A percentile compares a stretch with the other conserved stretches of the same genome.
phyloP scores from a whole-genome alignment of 2,888 invertebrate genomes.

The Willowsia nigromaculata region DNA sequence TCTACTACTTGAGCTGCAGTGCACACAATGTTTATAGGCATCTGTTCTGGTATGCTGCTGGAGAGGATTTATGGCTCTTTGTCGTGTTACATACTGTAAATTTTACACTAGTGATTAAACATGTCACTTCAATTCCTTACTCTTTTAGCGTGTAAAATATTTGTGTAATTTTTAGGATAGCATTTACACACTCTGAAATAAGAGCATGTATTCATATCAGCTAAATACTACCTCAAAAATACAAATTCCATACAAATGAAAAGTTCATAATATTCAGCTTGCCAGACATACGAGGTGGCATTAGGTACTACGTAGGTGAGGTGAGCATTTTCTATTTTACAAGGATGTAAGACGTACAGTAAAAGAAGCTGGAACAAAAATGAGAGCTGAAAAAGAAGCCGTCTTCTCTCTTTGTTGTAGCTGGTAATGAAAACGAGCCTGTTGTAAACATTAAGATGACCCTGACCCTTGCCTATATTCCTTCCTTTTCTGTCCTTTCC shows the following conservation, averaged over 20 bases:
- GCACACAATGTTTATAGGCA: neutral
- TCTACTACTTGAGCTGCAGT: neutral
- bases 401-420: neutral
- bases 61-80: neutral
- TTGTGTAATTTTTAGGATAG: neutral
- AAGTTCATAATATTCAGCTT: too few species aligned
- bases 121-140: neutral
- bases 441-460: constrained; percentile 41
- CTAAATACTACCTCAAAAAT: too few species aligned
- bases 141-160: neutral
- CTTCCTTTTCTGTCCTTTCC: constrained; percentile 60
- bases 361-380: too few species aligned
- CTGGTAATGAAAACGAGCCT: neutral
- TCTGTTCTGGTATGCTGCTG: neutral
- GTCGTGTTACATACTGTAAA: neutral
- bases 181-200: too few species aligned
- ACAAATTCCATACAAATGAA: too few species aligned
- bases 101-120: neutral
- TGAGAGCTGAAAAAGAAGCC: too few species aligned
- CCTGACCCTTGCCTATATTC: constrained; percentile 56
- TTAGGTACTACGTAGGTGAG: too few species aligned
- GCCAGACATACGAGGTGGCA: too few species aligned
- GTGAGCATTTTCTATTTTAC: too few species aligned
- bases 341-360: too few species aligned
- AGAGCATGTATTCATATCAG: too few species aligned